These are phyloP conservation scores for Phyllostomus hastatus DNA, from an alignment of 2,113 vertebrate species.

Conservation along the genomic window DNA sequence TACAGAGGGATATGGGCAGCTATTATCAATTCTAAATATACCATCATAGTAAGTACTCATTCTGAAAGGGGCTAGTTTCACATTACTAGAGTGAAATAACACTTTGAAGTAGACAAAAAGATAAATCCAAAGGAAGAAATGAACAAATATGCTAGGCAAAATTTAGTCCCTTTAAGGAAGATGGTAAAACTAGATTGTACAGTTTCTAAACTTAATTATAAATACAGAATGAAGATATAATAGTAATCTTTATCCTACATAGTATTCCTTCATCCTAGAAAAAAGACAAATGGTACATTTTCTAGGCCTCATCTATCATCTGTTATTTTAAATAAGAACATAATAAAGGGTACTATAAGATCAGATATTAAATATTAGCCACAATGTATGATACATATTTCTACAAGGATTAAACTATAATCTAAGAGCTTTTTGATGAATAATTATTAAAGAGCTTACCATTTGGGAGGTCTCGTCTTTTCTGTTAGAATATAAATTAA, in stretches of 20 bases:
- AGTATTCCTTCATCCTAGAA: not conserved
- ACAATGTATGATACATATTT: conserved; percentile 5
- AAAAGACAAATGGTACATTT: not conserved
- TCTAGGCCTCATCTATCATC: not conserved
- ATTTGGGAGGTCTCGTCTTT: conserved; percentile 74
- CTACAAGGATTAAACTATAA: conserved; percentile 26
- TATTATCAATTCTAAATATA: not conserved
- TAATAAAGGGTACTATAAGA: not conserved
- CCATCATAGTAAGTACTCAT: not conserved
- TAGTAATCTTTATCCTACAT: not conserved
- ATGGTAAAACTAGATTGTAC: not conserved
- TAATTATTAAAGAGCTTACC: conserved; percentile 70
- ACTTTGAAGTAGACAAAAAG: not conserved
- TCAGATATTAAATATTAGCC: not conserved
- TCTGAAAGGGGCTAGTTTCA: not conserved
- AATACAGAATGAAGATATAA: not conserved
- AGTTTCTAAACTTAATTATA: not conserved
- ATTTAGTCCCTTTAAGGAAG: not conserved
- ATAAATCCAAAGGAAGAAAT: not conserved
- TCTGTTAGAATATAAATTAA: conserved; percentile 72
- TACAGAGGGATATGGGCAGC: not conserved
- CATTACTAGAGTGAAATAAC: not conserved
- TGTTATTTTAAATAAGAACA: conserved; percentile 42
- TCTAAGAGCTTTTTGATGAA: conserved; percentile 4
- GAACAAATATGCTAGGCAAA: not conserved